phyloP scores from a whole-genome alignment of 2,888 invertebrate genomes.

The Drosophila crucigera region DNA sequence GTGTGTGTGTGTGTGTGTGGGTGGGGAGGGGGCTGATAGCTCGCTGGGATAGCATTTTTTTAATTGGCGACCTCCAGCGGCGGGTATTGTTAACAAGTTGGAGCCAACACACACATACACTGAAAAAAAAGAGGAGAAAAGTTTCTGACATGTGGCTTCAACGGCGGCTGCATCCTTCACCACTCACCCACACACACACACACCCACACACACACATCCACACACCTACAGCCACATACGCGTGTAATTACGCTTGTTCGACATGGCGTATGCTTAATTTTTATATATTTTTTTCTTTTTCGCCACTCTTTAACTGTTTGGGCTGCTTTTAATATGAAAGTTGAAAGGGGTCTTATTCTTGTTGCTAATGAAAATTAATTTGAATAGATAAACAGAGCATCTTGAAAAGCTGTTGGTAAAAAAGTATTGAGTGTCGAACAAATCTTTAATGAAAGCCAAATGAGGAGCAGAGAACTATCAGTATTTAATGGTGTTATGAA shows the following conservation, averaged over 20 bases:
- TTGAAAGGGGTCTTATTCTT: neutral
- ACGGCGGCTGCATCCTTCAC: constrained; percentile 19
- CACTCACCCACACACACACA: neutral
- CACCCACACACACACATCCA: neutral
- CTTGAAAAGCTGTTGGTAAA: neutral
- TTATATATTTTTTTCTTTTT: neutral
- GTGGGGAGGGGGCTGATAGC: neutral
- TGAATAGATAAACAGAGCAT: neutral
- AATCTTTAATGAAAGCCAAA: neutral
- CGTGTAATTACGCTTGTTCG: constrained; percentile 73
- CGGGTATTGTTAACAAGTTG: constrained; percentile 78
- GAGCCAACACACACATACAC: constrained; percentile 21
- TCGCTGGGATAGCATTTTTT: constrained; percentile 47
- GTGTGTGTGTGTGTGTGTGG: neutral
- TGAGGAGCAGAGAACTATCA: neutral
- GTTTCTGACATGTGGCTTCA: constrained; percentile 60
- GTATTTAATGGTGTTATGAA: neutral
- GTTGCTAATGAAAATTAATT: constrained; percentile 23
- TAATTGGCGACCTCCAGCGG: constrained; percentile 71
- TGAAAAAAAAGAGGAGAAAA: constrained; percentile 20
- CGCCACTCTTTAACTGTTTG: constrained; percentile 20
- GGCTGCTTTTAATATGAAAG: constrained; percentile 15
- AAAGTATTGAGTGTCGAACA: no score
- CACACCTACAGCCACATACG: constrained; percentile 12
- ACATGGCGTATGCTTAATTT: constrained; percentile 73